Percentiles rank a stretch among this genome's conserved stretches.
These are phyloP conservation scores for Oncorhynchus kisutch DNA, from an alignment of 2,113 vertebrate genomes.

Conservation along the genomic window DNA sequence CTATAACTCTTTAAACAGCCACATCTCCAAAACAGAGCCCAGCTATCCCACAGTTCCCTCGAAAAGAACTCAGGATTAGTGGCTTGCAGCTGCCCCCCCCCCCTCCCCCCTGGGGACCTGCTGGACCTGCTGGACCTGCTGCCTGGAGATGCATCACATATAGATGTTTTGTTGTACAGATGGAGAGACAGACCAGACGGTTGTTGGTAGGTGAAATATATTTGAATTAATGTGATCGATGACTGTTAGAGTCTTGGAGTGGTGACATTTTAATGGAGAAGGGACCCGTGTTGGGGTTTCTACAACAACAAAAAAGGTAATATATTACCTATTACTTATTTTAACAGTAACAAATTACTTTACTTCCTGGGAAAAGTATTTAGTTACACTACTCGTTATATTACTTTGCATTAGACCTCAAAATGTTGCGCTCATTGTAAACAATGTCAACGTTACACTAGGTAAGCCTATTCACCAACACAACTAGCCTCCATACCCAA, in stretches of 20 bases:
- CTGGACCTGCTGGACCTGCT: background rate
- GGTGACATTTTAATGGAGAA: background rate
- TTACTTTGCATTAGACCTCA: too few relatives aligned
- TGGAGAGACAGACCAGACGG: constrained; percentile 26
- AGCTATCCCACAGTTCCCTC: constrained; percentile 32
- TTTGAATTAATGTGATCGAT: constrained; percentile 47
- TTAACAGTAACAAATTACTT: too few relatives aligned
- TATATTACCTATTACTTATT: too few relatives aligned
- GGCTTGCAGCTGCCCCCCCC: constrained; percentile 43
- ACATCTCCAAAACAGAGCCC: constrained; percentile 26
- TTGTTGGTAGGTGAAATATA: constrained; percentile 39
- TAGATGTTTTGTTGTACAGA: background rate
- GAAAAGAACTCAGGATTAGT: constrained; percentile 54
- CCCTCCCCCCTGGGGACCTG: constrained; percentile 14
- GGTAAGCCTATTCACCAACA: too few relatives aligned
- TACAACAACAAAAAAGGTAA: too few relatives aligned
- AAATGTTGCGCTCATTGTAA: too few relatives aligned
- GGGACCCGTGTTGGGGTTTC: too few relatives aligned
- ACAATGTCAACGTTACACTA: too few relatives aligned
- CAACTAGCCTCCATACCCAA: too few relatives aligned
- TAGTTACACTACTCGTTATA: too few relatives aligned
- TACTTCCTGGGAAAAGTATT: too few relatives aligned
- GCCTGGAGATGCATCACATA: constrained; percentile 27
- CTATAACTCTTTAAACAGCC: constrained; percentile 29
- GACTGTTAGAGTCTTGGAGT: constrained; percentile 43